Percentiles rank a stretch among this genome's conserved stretches.
Conservation (phyloP, 2,113 vertebrate genomes). For the Mugil cephalus region DNA sequence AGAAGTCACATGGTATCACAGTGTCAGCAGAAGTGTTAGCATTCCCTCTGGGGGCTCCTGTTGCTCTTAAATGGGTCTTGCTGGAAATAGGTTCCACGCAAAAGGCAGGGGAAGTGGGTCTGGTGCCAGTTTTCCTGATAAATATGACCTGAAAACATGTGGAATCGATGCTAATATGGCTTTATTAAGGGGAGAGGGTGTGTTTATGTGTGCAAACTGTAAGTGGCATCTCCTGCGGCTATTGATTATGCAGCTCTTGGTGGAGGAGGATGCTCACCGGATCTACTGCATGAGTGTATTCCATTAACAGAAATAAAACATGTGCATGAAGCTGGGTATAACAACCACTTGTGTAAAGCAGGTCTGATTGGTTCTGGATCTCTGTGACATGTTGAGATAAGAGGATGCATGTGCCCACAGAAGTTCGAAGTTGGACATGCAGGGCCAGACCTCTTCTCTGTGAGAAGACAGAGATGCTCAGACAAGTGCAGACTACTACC, state of each 20-base stretch:
- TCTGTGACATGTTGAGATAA: too few species aligned
- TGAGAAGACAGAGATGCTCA: too few species aligned
- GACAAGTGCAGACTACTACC: too few species aligned
- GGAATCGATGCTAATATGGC: slow-evolving; percentile 52
- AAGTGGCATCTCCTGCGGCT: slow-evolving; percentile 14
- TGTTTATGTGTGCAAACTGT: background rate
- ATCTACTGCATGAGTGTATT: too few species aligned
- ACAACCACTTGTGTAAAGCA: too few species aligned
- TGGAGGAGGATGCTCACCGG: background rate
- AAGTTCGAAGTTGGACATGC: too few species aligned
- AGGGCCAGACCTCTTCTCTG: too few species aligned
- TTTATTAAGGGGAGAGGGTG: background rate
- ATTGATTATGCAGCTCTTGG: slow-evolving; percentile 28
- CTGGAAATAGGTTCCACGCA: slow-evolving; percentile 57
- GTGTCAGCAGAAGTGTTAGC: slow-evolving; percentile 62
- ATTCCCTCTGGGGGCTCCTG: slow-evolving; percentile 42
- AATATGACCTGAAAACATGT: slow-evolving; percentile 57
- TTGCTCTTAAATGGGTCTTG: slow-evolving; percentile 56
- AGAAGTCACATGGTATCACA: slow-evolving; percentile 46
- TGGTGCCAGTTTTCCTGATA: slow-evolving; percentile 55
- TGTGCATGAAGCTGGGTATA: too few species aligned
- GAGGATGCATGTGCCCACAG: too few species aligned
- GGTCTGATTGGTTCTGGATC: too few species aligned
- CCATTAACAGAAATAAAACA: too few species aligned
- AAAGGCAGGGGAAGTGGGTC: slow-evolving; percentile 27